Base-by-base conservation (phyloP, 2,113 vertebrate species). In the Brienomyrus brachyistius region DNA sequence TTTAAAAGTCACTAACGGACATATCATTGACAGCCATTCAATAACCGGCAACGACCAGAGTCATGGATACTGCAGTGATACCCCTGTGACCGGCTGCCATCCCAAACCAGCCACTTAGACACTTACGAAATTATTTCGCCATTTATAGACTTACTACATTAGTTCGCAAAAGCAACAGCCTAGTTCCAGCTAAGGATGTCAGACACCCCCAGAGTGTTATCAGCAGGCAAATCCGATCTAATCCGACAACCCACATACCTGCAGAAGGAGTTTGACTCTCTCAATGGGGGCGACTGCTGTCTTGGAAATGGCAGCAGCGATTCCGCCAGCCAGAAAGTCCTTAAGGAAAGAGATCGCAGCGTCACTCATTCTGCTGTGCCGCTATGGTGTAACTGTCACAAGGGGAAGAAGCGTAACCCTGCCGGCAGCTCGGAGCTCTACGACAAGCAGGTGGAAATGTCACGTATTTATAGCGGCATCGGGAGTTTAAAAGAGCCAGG, bases 281-380 rank as follows among this genome's bases (percentile, higher is more conserved):
- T 98, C 97, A 48, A 98, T 97, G 8, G 97, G 97, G 1, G 97
- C 97, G 54, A 98, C 96, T 0, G 97, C 94, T 2, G 97, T 98
- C 93, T 98, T 97, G 83, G 97, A 98, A 91, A 98, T 95, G 0
- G 97, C 97, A 0, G 97, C 97, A 0, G 96, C 97, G 89, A 97
- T 94, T 0, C 97, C 97, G 7, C 98, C 97, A 0, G 96, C 96
- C 93, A 98, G 91, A 91, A 98, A 97, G 90, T 98, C 97, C 94
- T 96, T 97, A 17, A 93, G 95, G 88, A 98, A 98, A 0, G 97
- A 96, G 10, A 93, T 0, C 0, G 92, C 62, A 2, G 86, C 54
- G 51, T 96, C 95, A 90, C 0, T 94, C 95, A 96, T 96, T 70
- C 45, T 95, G 62, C 23, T 70, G 52, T 92, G 90, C 92, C 93